phyloP scores from a whole-genome alignment of 2,113 vertebrate genomes.

The Eudyptes chrysolophus region DNA sequence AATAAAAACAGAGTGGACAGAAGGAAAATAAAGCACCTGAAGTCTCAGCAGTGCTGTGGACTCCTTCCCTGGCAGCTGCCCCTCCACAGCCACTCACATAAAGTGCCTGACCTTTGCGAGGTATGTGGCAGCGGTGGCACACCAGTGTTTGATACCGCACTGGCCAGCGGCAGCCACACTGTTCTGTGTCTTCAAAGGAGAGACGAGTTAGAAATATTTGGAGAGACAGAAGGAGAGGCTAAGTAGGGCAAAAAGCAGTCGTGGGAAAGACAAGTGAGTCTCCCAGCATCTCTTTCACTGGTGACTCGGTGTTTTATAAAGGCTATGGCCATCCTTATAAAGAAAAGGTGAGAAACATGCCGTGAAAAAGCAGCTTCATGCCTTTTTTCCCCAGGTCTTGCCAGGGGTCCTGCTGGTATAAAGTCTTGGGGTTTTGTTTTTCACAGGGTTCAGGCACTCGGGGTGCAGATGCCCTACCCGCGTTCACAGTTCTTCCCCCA shows the following conservation, averaged over 20 bases:
- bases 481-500: rapidly evolving
- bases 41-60: background rate
- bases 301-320: background rate
- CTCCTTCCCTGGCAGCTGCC: rapidly evolving
- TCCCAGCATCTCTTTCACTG: background rate
- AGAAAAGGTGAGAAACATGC: background rate
- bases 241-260: background rate
- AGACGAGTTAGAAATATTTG: background rate
- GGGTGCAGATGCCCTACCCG: rapidly evolving
- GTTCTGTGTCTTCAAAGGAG: background rate
- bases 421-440: background rate
- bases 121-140: background rate
- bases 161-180: background rate
- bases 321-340: background rate
- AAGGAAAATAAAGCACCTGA: background rate
- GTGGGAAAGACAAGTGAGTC: background rate
- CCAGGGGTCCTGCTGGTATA: background rate
- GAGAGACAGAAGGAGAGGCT: background rate
- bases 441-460: background rate
- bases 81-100: background rate
- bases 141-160: rapidly evolving
- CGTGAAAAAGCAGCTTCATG: background rate
- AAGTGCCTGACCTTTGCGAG: background rate
- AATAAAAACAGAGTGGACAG: background rate
- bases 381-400: background rate